phyloP scores from a whole-genome alignment of 2,797 vertebrate genomes.

The Xyrichtys novacula region DNA sequence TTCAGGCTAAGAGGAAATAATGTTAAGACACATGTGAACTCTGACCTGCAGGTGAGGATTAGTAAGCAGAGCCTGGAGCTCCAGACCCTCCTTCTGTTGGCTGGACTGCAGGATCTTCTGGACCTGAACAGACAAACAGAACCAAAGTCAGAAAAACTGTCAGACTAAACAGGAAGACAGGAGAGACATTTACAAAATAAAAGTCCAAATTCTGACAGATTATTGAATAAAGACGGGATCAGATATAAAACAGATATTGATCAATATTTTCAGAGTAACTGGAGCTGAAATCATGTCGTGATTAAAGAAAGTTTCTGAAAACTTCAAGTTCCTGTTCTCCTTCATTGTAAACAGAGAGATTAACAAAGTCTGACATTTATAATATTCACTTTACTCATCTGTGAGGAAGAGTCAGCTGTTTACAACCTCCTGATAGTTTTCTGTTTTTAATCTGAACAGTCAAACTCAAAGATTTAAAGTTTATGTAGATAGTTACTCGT shows the following conservation, averaged over 20 bases:
- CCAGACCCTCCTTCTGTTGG: conserved; percentile 91
- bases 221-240: too few relatives aligned
- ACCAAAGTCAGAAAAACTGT: background rate
- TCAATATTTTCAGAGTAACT: background rate
- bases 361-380: background rate
- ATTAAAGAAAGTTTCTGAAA: background rate
- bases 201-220: too few relatives aligned
- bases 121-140: conserved; percentile 83
- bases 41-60: conserved; percentile 94
- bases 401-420: background rate
- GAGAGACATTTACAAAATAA: background rate
- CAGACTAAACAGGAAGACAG: background rate
- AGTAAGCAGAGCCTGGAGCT: conserved; percentile 91
- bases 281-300: background rate
- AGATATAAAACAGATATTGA: too few relatives aligned
- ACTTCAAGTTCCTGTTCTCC: background rate
- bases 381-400: background rate
- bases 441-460: background rate
- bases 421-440: background rate
- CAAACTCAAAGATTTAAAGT: background rate
- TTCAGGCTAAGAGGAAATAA: conserved; percentile 1
- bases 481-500: background rate
- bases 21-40: conserved; percentile 31
- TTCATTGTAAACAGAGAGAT: background rate
- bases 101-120: conserved; percentile 90